Percentiles rank a stretch among this genome's conserved stretches.
These are phyloP conservation scores for crab-eating macaque (Macaca fascicularis) DNA, from an alignment of 2,113 vertebrate species.

Conservation along the genomic window DNA sequence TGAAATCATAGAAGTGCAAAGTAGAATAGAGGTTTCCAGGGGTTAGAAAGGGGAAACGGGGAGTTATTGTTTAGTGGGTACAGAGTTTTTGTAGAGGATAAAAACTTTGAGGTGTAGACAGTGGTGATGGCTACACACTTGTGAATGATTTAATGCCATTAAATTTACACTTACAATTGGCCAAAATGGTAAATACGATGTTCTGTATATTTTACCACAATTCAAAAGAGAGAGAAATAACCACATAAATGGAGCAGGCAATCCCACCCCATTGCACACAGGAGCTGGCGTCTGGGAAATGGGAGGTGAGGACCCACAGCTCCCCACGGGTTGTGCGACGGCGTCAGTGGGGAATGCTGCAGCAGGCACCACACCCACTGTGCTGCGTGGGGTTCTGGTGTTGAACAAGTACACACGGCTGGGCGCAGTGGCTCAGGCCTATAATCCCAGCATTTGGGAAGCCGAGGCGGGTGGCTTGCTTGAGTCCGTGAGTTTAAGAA, in stretches of 20 bases:
- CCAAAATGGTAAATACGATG: too few species aligned
- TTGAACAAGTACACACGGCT: not conserved
- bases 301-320: not conserved
- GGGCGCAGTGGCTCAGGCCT: too few species aligned
- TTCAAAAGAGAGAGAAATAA: not conserved
- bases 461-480: too few species aligned
- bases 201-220: not conserved
- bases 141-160: not conserved
- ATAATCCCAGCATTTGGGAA: too few species aligned
- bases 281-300: not conserved
- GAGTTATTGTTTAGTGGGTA: not conserved
- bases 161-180: too few species aligned
- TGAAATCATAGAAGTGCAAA: not conserved
- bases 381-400: accelerated
- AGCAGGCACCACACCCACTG: accelerated
- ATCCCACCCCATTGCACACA: not conserved
- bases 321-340: not conserved
- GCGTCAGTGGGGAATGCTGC: not conserved
- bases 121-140: not conserved
- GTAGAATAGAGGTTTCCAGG: not conserved
- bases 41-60: too few species aligned
- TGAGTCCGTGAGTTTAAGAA: too few species aligned
- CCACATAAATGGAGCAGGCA: accelerated
- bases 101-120: not conserved
- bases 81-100: not conserved